A percentile compares a stretch with the other conserved stretches of the same genome.
Evolutionary conservation across 2,113 vertebrate genomes (phyloP).

Genomic region (Nymphicus hollandicus): DNA sequence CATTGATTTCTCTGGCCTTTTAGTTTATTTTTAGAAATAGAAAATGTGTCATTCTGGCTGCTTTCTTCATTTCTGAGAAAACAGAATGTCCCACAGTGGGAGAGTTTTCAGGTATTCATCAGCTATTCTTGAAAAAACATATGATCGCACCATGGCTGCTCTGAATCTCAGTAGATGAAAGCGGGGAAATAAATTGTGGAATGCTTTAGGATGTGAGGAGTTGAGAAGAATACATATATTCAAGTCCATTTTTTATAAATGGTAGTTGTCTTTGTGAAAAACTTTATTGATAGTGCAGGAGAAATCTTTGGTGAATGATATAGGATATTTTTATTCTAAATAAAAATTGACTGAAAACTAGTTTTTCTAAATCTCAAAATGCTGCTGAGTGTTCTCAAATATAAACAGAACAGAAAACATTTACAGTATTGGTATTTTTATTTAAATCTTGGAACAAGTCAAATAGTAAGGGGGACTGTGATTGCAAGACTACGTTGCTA

Average conservation of each 20-base stretch:
- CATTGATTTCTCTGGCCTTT: constrained; percentile 63
- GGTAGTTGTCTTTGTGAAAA: constrained; percentile 64
- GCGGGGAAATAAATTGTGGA: constrained; percentile 62
- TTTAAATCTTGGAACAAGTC: neutral
- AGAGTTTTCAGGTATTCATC: constrained; percentile 73
- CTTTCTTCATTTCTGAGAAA: constrained; percentile 53
- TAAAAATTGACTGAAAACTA: constrained; percentile 36
- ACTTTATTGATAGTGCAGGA: constrained; percentile 32
- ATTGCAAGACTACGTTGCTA: neutral
- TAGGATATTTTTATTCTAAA: constrained; percentile 50
- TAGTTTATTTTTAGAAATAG: constrained; percentile 63
- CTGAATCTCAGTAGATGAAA: constrained; percentile 63
- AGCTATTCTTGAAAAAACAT: constrained; percentile 75
- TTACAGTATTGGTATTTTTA: neutral
- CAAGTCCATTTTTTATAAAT: constrained; percentile 64
- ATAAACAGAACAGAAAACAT: neutral
- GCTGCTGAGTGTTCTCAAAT: constrained; percentile 7
- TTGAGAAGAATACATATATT: constrained; percentile 34
- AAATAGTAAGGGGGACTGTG: neutral
- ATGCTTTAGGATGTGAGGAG: constrained; percentile 45
- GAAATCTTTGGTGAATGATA: neutral
- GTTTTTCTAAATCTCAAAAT: neutral
- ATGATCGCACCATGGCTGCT: constrained; percentile 69
- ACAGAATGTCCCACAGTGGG: constrained; percentile 65
- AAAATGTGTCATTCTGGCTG: constrained; percentile 64